A percentile compares a stretch with the other conserved stretches of the same genome.
Evolutionary conservation across 2,888 invertebrate species (phyloP).

Genomic region (Hemaris fuciformis): DNA sequence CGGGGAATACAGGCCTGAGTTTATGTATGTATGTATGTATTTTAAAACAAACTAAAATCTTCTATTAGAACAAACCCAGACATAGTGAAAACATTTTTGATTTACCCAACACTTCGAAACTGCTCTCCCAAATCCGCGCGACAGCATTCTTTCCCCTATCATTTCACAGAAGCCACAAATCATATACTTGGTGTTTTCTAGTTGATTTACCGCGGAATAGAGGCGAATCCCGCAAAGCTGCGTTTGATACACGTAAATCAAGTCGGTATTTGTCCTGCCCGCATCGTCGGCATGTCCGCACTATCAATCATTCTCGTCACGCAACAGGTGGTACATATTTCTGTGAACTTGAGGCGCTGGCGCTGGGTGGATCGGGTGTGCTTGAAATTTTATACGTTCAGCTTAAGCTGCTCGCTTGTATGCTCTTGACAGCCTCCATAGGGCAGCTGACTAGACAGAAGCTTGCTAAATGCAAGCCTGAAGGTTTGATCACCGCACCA

Average conservation of each 20-base stretch:
- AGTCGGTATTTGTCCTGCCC: slow-evolving; percentile 11
- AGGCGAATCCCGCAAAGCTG: slow-evolving; percentile 9
- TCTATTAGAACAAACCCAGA: not conserved
- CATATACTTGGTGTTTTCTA: not conserved
- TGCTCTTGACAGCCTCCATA: too few species aligned
- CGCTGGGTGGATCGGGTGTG: not conserved
- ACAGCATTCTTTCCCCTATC: not conserved
- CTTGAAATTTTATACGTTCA: not conserved
- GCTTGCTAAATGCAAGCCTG: too few species aligned
- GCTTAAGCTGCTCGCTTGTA: not conserved
- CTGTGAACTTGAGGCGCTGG: not conserved
- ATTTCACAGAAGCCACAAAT: not conserved
- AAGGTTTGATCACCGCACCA: too few species aligned
- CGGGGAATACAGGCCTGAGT: too few species aligned
- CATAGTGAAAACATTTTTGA: too few species aligned
- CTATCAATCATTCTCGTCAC: slow-evolving; percentile 29
- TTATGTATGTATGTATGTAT: too few species aligned
- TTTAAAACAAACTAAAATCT: too few species aligned
- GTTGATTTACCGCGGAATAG: not conserved
- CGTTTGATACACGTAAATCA: slow-evolving; percentile 15
- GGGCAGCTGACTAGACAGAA: too few species aligned
- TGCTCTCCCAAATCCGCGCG: not conserved
- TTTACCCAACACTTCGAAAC: too few species aligned
- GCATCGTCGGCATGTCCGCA: slow-evolving; percentile 18
- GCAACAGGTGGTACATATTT: slow-evolving; percentile 33